These are phyloP conservation scores for Nudaria mundana DNA, from an alignment of 2,888 invertebrate genomes.

Conservation along the genomic window DNA sequence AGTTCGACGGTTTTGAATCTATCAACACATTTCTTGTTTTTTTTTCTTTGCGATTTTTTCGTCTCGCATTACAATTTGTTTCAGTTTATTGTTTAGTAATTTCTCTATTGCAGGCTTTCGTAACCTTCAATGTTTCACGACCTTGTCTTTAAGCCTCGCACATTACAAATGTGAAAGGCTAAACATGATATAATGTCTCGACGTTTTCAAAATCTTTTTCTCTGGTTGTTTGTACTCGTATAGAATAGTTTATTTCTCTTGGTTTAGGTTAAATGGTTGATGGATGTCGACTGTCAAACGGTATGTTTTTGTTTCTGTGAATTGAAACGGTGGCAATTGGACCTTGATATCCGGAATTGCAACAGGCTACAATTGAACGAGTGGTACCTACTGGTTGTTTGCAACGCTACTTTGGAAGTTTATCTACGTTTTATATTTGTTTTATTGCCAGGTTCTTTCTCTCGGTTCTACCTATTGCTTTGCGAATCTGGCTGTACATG, in stretches of 20 bases:
- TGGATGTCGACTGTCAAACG: constrained; percentile 27
- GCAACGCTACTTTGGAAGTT: constrained; percentile 36
- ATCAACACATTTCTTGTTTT: too few relatives aligned
- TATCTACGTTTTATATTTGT: too few relatives aligned
- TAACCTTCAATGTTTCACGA: constrained; percentile 15
- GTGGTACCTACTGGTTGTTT: constrained; percentile 14
- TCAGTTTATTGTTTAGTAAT: constrained; percentile 35
- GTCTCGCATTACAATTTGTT: constrained; percentile 34
- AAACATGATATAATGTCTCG: constrained; percentile 14
- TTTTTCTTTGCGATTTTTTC: constrained; percentile 9
- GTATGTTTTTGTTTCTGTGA: constrained; percentile 60
- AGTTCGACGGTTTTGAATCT: too few relatives aligned
- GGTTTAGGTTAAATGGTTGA: constrained; percentile 48
- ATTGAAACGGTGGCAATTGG: constrained; percentile 74
- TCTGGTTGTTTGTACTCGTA: too few relatives aligned
- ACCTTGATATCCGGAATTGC: constrained; percentile 78
- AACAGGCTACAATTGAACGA: constrained; percentile 43
- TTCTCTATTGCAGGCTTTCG: constrained; percentile 13
- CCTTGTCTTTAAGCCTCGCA: constrained; percentile 1
- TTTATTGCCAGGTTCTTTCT: not conserved
- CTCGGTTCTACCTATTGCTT: too few relatives aligned
- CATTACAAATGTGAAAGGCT: constrained; percentile 30
- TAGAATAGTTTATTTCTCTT: constrained; percentile 36
- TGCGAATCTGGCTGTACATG: too few relatives aligned
- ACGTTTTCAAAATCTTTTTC: too few relatives aligned